Conservation (phyloP, 1,140 invertebrate species). For the Drosophila virilis region DNA sequence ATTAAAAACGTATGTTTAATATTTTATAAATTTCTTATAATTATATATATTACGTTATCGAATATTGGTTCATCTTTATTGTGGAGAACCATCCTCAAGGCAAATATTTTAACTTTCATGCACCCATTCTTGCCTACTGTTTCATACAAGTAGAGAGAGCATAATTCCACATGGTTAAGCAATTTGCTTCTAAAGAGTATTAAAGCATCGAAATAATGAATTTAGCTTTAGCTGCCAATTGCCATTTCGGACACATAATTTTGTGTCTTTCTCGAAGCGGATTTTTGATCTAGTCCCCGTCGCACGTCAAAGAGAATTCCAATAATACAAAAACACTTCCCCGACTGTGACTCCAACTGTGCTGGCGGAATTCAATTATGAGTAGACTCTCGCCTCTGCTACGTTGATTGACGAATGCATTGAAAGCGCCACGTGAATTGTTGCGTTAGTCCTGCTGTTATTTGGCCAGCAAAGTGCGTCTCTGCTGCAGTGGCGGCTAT, state of each 20-base stretch:
- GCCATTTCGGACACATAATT: constrained; percentile 31
- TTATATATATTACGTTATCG: too few relatives aligned
- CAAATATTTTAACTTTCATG: too few relatives aligned
- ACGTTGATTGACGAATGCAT: constrained; percentile 73
- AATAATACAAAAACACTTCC: constrained; percentile 61
- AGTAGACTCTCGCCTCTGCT: constrained; percentile 42
- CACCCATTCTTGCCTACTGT: too few relatives aligned
- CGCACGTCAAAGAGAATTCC: constrained; percentile 65
- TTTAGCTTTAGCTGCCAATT: neutral
- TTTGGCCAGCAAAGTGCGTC: constrained; percentile 59
- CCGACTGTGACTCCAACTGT: constrained; percentile 20
- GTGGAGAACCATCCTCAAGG: too few relatives aligned
- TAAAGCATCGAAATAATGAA: neutral
- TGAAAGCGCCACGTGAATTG: constrained; percentile 56
- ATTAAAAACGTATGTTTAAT: too few relatives aligned
- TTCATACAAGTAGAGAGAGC: too few relatives aligned
- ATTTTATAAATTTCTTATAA: too few relatives aligned
- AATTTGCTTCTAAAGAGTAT: constrained; percentile 11
- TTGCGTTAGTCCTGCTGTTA: constrained; percentile 37
- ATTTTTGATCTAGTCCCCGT: constrained; percentile 17
- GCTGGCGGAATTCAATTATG: constrained; percentile 71
- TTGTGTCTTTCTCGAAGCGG: constrained; percentile 28
- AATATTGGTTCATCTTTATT: too few relatives aligned
- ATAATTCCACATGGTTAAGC: too few relatives aligned
- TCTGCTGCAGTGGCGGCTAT: constrained; percentile 39